These are phyloP conservation scores for Tapirus terrestris DNA, from an alignment of 2,113 vertebrate genomes.

Conservation along the genomic window DNA sequence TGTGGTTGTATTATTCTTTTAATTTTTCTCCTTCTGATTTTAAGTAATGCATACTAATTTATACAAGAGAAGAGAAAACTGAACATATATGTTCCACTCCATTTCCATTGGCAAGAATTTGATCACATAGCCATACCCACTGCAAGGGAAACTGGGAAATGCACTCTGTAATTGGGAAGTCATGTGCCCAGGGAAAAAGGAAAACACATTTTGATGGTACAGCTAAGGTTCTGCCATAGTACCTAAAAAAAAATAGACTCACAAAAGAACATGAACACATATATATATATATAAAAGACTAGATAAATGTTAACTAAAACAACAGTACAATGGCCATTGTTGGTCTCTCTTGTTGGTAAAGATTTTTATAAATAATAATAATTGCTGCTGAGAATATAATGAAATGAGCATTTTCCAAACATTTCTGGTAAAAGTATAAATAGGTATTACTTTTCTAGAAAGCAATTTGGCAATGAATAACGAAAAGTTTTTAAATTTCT, in stretches of 20 bases:
- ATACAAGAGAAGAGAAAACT: not conserved
- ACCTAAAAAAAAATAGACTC: not conserved
- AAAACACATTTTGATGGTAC: too few relatives aligned
- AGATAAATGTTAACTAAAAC: not conserved
- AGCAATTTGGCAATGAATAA: not conserved
- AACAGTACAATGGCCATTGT: not conserved
- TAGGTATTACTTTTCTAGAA: not conserved
- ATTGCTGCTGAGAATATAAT: not conserved
- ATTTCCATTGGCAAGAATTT: not conserved
- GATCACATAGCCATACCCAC: not conserved
- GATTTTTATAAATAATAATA: not conserved
- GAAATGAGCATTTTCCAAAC: not conserved
- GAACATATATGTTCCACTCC: not conserved
- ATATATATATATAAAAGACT: not conserved
- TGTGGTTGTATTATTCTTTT: not conserved
- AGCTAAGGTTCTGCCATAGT: too few relatives aligned
- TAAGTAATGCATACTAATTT: not conserved
- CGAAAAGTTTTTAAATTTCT: not conserved
- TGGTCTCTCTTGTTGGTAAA: not conserved
- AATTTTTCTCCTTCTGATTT: not conserved
- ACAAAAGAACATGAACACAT: not conserved
- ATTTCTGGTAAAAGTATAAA: not conserved
- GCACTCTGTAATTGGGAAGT: too few relatives aligned
- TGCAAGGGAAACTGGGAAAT: too few relatives aligned
- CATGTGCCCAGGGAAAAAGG: too few relatives aligned